Conservation (phyloP, 35 echinoderm and acorn worm species). For the Nesometra sesokonis region DNA sequence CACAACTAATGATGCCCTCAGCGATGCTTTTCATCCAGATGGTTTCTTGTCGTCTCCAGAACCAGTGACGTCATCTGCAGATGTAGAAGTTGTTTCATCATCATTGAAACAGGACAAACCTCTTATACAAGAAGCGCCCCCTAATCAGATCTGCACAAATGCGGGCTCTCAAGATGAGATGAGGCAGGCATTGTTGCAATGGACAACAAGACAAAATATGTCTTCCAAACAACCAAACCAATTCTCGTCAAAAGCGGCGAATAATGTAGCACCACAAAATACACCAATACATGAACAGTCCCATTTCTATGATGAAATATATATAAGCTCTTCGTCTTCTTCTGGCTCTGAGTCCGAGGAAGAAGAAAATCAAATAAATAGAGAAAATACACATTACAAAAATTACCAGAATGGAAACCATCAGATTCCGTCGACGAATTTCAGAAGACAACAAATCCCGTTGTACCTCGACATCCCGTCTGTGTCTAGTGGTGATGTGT, state of each 20-base stretch:
- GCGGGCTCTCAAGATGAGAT: background rate
- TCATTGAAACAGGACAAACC: background rate
- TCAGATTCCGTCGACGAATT: background rate
- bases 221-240: background rate
- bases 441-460: too few species aligned
- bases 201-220: background rate
- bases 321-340: background rate
- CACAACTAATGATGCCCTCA: background rate
- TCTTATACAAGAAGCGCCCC: background rate
- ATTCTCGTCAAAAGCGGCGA: background rate
- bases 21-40: background rate
- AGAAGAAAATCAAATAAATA: background rate
- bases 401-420: background rate
- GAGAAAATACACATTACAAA: background rate
- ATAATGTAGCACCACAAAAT: background rate
- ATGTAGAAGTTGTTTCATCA: background rate
- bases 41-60: background rate
- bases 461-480: background rate
- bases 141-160: background rate
- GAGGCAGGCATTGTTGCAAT: background rate
- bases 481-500: background rate
- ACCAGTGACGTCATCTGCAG: background rate
- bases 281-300: too few species aligned
- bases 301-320: background rate
- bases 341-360: background rate